Percentiles rank a stretch among this genome's conserved stretches.
Evolutionary conservation across 2,888 invertebrate species (phyloP).

Genomic region (Eupeodes luniger): DNA sequence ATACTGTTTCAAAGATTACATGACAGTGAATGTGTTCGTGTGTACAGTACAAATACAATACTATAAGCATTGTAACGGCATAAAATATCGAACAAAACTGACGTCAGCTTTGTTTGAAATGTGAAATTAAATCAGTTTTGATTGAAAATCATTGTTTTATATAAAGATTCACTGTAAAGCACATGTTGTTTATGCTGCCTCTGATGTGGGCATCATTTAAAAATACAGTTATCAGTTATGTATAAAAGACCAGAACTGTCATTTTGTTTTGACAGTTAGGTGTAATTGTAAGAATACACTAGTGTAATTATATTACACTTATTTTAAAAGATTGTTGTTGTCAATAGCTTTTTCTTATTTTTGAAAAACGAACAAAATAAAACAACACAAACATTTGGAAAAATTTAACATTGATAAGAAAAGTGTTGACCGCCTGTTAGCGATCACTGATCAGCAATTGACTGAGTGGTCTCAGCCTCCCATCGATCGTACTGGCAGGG

Average conservation of each 20-base stretch:
- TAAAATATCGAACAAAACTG: neutral
- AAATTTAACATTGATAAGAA: conserved; percentile 58
- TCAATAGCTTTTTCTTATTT: conserved; percentile 37
- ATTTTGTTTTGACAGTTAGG: neutral
- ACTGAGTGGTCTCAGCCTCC: conserved; percentile 55
- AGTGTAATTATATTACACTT: neutral
- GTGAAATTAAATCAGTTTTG: neutral
- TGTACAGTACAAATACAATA: neutral
- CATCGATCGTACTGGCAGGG: conserved; percentile 1
- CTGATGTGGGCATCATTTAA: neutral
- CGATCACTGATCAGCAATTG: conserved; percentile 73
- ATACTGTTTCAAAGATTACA: conserved; percentile 49
- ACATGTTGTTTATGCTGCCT: neutral
- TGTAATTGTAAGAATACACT: neutral
- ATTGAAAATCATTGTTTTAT: neutral
- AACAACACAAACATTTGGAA: conserved; percentile 30
- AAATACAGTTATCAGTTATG: neutral
- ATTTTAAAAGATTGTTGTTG: conserved; percentile 33
- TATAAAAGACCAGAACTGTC: neutral
- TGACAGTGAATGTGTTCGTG: conserved; percentile 2
- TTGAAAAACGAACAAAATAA: conserved; percentile 43
- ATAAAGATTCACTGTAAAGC: too few species aligned
- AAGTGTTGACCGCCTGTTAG: conserved; percentile 63
- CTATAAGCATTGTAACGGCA: neutral
- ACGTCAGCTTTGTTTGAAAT: neutral